A percentile compares a stretch with the other conserved stretches of the same genome.
Evolutionary conservation across 2,113 vertebrate species (phyloP).

Genomic region (Furnarius figulus): DNA sequence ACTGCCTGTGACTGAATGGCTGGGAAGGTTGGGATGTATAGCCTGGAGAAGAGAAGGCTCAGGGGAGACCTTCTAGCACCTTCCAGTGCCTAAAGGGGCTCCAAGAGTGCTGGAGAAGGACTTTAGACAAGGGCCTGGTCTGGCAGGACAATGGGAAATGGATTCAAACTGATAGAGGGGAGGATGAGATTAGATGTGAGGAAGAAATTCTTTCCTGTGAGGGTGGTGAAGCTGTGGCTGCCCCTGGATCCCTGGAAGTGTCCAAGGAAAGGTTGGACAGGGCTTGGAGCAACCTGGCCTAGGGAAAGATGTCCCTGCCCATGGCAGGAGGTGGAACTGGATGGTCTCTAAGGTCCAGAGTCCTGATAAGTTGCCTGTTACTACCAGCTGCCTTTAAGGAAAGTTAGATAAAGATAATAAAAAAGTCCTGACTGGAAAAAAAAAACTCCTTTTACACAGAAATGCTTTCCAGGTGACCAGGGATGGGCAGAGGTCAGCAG

Average conservation of each 20-base stretch:
- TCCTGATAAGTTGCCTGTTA: not conserved
- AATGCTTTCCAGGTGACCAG: accelerated
- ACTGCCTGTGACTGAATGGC: accelerated
- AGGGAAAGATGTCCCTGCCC: not conserved
- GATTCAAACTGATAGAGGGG: too few species aligned
- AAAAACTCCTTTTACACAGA: accelerated
- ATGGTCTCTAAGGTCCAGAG: not conserved
- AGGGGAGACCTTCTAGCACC: not conserved
- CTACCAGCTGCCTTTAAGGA: not conserved
- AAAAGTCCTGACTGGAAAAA: not conserved
- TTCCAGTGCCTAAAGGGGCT: not conserved
- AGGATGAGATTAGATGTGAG: not conserved
- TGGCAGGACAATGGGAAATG: not conserved
- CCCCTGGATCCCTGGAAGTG: not conserved
- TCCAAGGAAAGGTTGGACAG: accelerated
- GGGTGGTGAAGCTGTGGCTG: not conserved
- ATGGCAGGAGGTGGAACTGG: not conserved
- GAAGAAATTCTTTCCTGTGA: not conserved
- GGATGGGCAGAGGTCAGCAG: not conserved
- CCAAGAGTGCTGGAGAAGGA: not conserved
- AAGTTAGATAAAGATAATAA: not conserved
- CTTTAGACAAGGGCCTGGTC: not conserved
- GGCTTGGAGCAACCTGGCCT: accelerated
- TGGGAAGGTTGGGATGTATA: not conserved
- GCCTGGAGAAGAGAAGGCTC: not conserved